Base-by-base conservation (phyloP, 2,797 vertebrate species). In the Eulemur mongoz region DNA sequence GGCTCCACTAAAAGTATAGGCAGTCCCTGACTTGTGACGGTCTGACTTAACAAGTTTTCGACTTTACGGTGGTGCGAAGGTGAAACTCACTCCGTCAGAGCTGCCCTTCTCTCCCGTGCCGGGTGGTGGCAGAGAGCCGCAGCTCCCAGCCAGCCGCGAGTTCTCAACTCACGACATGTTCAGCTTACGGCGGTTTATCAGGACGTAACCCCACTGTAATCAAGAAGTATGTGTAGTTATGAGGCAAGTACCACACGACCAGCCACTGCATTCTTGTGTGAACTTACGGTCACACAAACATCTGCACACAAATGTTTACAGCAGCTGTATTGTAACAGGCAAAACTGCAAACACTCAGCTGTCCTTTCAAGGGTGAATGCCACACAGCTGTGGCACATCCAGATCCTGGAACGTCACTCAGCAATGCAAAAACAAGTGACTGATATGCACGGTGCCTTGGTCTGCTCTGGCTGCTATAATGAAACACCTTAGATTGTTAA, bases 371-470 rank as follows among this genome's bases (percentile, higher is more conserved):
- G 27, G 27, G 12, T 43, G 30, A n/a, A 9, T 5, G 6, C 83
- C 18, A 12, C 75, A 50, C 35, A n/a, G 18, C 40, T 0, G 27
- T 0, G 2, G n/a, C 23, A n/a, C 7, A 0, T 6, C 35, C 45
- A 5, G 5, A 38, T 20, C 20, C 0, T 4, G 15, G n/a, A 27
- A 48, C 11, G 27, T 52, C 61, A 22, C n/a, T n/a, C 78, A 12
- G 85, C 59, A 20, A 20, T 0, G 13, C 11, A 35, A 69, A 27
- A 22, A 40, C 25, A 1, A n/a, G 12, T 10, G 5, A 12, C 0
- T 1, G 35, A 10, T 14, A 27, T 6, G 1, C 50, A 12, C 78
- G 35, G 25, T 40, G 78, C 12, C 52, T 78, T 3, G 18, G 54
- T 40, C 35, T 35, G 22, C 20, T 80, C 54, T 15, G 25, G 35